Conservation (phyloP, 2,888 invertebrate species). For the Pachycephus smyrnensis region DNA sequence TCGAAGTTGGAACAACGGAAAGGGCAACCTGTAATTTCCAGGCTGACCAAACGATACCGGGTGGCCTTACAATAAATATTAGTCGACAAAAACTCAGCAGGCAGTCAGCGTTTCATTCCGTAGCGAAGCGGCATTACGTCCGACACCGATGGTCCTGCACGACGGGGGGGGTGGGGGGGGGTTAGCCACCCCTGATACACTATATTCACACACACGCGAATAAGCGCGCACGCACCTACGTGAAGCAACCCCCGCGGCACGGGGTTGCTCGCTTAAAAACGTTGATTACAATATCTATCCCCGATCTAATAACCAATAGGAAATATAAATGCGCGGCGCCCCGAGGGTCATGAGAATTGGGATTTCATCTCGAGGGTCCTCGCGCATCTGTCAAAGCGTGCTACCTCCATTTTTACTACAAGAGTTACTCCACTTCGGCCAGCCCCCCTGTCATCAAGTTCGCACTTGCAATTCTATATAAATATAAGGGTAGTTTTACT, state of each 20-base stretch:
- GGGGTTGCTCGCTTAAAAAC: constrained; percentile 41
- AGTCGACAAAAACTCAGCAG: constrained; percentile 36
- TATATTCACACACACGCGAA: constrained; percentile 30
- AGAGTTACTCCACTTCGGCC: background rate
- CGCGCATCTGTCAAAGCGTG: constrained; percentile 44
- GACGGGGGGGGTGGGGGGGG: constrained; percentile 6
- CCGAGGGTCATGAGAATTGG: constrained; percentile 34
- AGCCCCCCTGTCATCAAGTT: background rate
- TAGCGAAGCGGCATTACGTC: constrained; percentile 22
- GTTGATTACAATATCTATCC: constrained; percentile 60
- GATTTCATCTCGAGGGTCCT: constrained; percentile 42
- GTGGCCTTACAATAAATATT: background rate
- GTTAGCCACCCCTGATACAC: constrained; percentile 24
- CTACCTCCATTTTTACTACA: background rate
- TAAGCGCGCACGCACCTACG: constrained; percentile 18
- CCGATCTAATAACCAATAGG: constrained; percentile 44
- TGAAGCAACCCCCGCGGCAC: background rate
- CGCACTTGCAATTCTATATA: background rate
- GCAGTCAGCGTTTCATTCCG: constrained; percentile 20
- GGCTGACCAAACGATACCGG: constrained; percentile 1
- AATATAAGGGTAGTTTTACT: background rate
- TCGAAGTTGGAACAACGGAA: background rate
- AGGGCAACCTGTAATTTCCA: constrained; percentile 1
- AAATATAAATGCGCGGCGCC: constrained; percentile 21
- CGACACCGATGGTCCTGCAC: constrained; percentile 24